Evolutionary conservation across 2,797 vertebrate genomes (phyloP).

Genomic region (Lepus townsendii): DNA sequence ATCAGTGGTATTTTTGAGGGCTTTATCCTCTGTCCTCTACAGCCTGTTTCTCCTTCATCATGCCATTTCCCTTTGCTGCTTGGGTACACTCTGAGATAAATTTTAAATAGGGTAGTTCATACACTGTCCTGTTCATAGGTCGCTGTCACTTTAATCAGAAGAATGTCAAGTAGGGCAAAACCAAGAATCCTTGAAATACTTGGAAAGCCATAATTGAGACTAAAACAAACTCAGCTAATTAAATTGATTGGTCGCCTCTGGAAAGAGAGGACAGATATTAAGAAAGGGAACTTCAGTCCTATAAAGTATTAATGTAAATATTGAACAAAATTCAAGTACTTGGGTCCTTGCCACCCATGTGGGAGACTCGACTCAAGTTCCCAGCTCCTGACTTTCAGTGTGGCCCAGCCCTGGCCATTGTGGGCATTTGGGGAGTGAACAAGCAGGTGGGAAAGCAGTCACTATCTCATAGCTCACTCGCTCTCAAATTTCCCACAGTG

Average conservation of each 20-base stretch:
- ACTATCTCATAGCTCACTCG: neutral
- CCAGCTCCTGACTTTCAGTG: no score
- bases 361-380: no score
- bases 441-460: no score
- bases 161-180: neutral
- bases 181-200: neutral
- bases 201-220: neutral
- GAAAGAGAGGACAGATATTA: neutral
- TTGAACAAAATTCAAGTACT: neutral
- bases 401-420: no score
- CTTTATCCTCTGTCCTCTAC: conserved; percentile 8
- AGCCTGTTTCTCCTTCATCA: neutral
- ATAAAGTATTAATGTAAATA: neutral
- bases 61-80: neutral
- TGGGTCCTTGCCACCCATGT: no score
- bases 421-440: no score
- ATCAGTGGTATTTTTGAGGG: neutral
- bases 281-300: neutral
- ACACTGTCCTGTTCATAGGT: neutral
- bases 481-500: conserved; percentile 34
- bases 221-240: neutral
- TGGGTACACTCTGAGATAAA: neutral
- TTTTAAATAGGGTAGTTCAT: neutral
- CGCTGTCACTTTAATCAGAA: neutral
- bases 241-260: neutral